Evolutionary conservation across 2,888 invertebrate species (phyloP), one percentile per base, ranked within the genome.

Genomic region (Thelaira solivaga): DNA sequence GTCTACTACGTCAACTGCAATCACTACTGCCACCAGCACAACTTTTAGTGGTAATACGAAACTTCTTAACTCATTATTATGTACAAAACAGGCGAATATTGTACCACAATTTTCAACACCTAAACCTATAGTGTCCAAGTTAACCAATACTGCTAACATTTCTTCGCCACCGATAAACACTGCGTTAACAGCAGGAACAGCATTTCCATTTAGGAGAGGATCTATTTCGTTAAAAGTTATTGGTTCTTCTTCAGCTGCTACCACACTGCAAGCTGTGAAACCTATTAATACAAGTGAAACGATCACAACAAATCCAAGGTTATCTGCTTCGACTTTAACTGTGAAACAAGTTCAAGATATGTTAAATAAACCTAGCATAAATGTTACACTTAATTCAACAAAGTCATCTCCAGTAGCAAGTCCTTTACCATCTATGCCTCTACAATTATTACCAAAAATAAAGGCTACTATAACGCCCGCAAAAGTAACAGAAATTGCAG

Each of bases 291-390:
- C 62, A 11, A 31, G 36, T 22, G 18, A 61, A 49, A 11, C 49
- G 3, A 11, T 7, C 0, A 4, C 62, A 34, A 43, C 22, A 65
- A 76, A 24, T 22, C 36, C 55, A 31, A 7, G 8, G 3, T 0
- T 8, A 7, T 8, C 26, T 10, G 0, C 47, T 22, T 13, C 55
- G 2, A 31, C 65, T 16, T 39, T 62, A 57, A 68, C 55, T 4
- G 53, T 76, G 22, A 36, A 74, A 59, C 61, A 71, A 45, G 72
- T 62, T 1, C 67, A 73, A 34, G 55, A 65, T 20, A 61, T 64
- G 55, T 51, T 49, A 31, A 72, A 53, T 29, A 47, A 67, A 34
- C 20, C 51, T 5, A 10, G 18, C 13, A n/a, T 36, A 49, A 61
- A 31, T 57, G n/a, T 39, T 5, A 2, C 61, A 7, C 16, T 51